phyloP scores from a whole-genome alignment of 2,888 invertebrate genomes.

The Epistrophe eligans region DNA sequence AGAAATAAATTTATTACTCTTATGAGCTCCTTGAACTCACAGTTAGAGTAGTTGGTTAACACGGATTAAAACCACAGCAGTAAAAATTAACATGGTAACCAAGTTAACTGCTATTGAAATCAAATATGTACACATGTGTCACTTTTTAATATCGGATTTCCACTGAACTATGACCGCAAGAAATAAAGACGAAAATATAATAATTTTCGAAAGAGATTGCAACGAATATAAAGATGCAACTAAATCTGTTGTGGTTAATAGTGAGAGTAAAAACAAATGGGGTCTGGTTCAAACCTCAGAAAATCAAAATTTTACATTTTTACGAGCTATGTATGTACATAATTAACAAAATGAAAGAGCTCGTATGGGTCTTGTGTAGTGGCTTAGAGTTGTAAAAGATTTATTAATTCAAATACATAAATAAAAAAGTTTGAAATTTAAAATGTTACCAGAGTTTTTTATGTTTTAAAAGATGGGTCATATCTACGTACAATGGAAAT shows the following conservation, averaged over 20 bases:
- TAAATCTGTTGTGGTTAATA: conserved; percentile 1
- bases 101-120: conserved; percentile 11
- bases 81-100: not conserved
- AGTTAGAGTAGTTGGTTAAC: conserved; percentile 7
- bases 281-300: conserved; percentile 20
- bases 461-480: too few species aligned
- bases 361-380: not conserved
- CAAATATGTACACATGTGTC: conserved; percentile 3
- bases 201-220: conserved; percentile 16
- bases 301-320: not conserved
- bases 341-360: not conserved
- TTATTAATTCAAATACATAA: not conserved
- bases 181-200: not conserved
- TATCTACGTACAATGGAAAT: too few species aligned
- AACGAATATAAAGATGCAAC: not conserved
- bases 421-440: not conserved
- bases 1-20: conserved; percentile 37
- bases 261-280: not conserved
- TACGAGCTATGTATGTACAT: not conserved
- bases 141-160: conserved; percentile 54
- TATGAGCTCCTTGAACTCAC: conserved; percentile 51
- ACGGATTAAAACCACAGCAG: conserved; percentile 47
- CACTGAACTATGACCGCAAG: conserved; percentile 38
- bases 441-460: too few species aligned
- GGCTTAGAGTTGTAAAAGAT: not conserved